Evolutionary conservation across 2,888 invertebrate species (phyloP).

Genomic region (Megastigmus dorsalis): DNA sequence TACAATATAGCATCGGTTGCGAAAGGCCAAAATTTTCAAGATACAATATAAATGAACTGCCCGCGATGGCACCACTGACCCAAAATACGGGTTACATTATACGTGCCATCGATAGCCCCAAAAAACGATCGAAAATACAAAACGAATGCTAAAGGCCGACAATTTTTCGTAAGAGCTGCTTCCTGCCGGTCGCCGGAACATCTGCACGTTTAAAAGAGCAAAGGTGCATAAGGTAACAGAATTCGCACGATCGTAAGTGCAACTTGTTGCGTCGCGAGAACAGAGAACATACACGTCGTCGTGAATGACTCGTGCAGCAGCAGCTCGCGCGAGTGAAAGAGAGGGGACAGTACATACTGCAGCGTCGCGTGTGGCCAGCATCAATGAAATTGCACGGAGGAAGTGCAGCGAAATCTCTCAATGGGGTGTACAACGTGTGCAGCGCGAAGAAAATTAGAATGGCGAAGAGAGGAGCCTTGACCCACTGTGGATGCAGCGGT

Average conservation of each 20-base stretch:
- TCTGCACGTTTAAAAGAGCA: slow-evolving; percentile 3
- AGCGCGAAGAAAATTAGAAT: neutral
- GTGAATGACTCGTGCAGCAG: too few relatives aligned
- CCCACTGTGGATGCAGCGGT: slow-evolving; percentile 21
- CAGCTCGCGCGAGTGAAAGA: too few relatives aligned
- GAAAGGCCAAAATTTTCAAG: too few relatives aligned
- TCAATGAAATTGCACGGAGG: slow-evolving; percentile 54
- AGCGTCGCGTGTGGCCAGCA: slow-evolving; percentile 4
- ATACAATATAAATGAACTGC: neutral
- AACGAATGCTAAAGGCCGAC: too few relatives aligned
- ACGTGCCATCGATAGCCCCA: neutral
- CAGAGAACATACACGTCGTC: too few relatives aligned
- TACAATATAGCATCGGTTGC: too few relatives aligned
- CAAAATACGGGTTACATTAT: neutral
- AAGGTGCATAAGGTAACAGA: neutral
- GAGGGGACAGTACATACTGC: neutral
- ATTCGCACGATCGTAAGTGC: slow-evolving; percentile 7
- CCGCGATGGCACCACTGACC: neutral
- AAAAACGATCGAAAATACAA: neutral
- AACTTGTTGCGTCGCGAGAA: slow-evolving; percentile 24
- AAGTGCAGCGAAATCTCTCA: slow-evolving; percentile 63
- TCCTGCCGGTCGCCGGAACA: neutral
- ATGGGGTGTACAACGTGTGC: neutral
- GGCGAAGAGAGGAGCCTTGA: slow-evolving; percentile 14
- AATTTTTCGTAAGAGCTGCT: neutral